A percentile compares a stretch with the other conserved stretches of the same genome.
These are phyloP conservation scores for Dolichotis patagonum DNA, from an alignment of 2,113 vertebrate genomes.

Conservation along the genomic window DNA sequence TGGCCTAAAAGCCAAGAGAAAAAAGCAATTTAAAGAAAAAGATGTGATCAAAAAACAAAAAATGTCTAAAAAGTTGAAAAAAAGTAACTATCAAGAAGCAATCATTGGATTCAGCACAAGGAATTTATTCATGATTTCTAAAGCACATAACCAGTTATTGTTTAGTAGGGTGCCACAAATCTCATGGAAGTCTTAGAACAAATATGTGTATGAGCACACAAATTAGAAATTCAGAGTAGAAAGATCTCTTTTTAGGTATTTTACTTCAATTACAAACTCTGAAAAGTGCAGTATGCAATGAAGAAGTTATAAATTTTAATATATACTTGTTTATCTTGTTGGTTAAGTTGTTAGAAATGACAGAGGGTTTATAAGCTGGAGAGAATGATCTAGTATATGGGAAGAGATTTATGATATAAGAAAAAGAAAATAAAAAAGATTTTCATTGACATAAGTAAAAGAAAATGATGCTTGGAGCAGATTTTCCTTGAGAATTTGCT, in stretches of 20 bases:
- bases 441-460: too few relatives aligned
- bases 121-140: neutral
- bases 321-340: neutral
- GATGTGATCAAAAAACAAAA: neutral
- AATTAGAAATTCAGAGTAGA: too few relatives aligned
- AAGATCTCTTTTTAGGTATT: neutral
- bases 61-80: neutral
- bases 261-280: neutral
- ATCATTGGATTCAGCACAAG: neutral
- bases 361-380: neutral
- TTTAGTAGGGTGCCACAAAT: neutral
- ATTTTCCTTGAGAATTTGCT: neutral
- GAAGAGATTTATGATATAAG: neutral
- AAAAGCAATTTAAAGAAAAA: neutral
- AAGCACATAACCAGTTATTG: neutral
- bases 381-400: neutral
- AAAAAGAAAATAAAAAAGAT: neutral
- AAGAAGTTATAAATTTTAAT: neutral
- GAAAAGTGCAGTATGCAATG: neutral
- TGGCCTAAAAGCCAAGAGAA: neutral
- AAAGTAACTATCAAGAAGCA: neutral
- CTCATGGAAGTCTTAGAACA: neutral
- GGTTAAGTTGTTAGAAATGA: neutral
- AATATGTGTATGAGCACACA: too few relatives aligned
- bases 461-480: neutral